Evolutionary conservation across 2,113 vertebrate species (phyloP).

Genomic region (Odocoileus hemionus): DNA sequence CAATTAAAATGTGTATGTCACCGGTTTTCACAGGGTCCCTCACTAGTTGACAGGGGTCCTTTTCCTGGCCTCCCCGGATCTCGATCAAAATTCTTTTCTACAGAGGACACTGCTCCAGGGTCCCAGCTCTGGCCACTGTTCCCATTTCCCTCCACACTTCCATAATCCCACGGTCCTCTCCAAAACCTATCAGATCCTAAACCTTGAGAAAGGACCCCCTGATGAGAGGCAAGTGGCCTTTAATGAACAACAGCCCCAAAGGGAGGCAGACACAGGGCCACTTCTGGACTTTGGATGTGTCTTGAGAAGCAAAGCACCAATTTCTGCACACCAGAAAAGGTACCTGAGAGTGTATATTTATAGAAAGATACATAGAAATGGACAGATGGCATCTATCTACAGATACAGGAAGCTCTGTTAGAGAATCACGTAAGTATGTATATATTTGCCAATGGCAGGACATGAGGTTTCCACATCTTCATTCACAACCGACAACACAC

Average conservation of each 20-base stretch:
- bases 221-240: background rate
- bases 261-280: background rate
- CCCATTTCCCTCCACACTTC: background rate
- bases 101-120: background rate
- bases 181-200: background rate
- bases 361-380: slow-evolving; percentile 71
- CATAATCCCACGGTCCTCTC: background rate
- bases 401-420: background rate
- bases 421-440: background rate
- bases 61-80: background rate
- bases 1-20: background rate
- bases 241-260: background rate
- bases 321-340: slow-evolving; percentile 80
- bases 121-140: background rate
- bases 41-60: background rate
- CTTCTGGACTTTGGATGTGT: background rate
- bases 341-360: slow-evolving; percentile 82
- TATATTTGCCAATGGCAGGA: slow-evolving; percentile 66
- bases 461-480: background rate
- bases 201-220: background rate
- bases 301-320: slow-evolving; percentile 75
- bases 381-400: slow-evolving; percentile 21
- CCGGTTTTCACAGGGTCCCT: background rate
- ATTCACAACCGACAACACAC: background rate
- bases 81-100: background rate